Base-by-base conservation (phyloP, 2,888 invertebrate genomes). In the Pelosia muscerda region DNA sequence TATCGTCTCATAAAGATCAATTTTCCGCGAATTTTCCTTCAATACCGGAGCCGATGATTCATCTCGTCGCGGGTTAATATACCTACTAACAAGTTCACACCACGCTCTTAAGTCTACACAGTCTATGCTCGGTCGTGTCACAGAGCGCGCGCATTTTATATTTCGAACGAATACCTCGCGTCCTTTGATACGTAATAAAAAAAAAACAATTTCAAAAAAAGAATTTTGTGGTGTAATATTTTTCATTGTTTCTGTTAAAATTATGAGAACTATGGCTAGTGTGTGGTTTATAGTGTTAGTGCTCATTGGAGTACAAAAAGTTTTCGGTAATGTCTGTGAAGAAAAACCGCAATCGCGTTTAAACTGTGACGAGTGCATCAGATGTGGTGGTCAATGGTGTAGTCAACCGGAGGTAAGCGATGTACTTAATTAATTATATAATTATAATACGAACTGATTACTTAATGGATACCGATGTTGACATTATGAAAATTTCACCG, bases 21-120 rank as follows among this genome's bases (percentile, higher is more conserved):
- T 91, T 91, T n/a, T 91, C 90, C 88, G 82, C 85, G 90, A 89
- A 91, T 89, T 91, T 92, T 83, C 88, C 75, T 82, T 63, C 67
- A 76, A 76, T 68, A 66, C 65, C 66, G 69, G 69, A 68, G 64
- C 28, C 65, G 83, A 88, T 92, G 92, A 92, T 87, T 92, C 92
- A 92, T 91, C 88, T 88, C 81, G 72, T 68, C 73, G 80, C 80
- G 83, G 71, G 78, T 79, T 78, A 82, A 81, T 77, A 81, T 77
- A 81, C n/a, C n/a, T n/a, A n/a, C 85, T 78, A 77, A 81, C 31
- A 31, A 63, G 28, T 34, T 23, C 23, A 22, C 53, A 31, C 63
- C 54, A 28, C 61, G 49, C 23, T 62, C 28, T 63, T 70, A 53
- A 31, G 22, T 55, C 60, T 68, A 56, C 31, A 72, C 87, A 92